Evolutionary conservation across 2,888 invertebrate species (phyloP).

Genomic region (Hypercompe scribonia): DNA sequence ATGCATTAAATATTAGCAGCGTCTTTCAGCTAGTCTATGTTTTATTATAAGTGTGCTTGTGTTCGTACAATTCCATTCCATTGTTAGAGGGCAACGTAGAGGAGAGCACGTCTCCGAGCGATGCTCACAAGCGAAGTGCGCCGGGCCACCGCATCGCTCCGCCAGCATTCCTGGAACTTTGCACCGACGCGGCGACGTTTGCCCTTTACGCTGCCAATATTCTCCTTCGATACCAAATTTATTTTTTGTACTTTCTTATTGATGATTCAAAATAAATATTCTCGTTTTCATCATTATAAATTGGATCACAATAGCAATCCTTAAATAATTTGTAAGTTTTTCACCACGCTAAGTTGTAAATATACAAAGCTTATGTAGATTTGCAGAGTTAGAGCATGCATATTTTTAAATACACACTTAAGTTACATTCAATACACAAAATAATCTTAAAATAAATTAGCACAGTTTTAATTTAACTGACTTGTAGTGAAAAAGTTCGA

Average conservation of each 20-base stretch:
- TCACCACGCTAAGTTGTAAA: neutral
- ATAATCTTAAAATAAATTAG: neutral
- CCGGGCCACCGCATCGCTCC: slow-evolving; percentile 43
- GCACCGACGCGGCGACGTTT: slow-evolving; percentile 57
- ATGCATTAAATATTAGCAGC: slow-evolving; percentile 40
- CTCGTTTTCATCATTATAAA: neutral
- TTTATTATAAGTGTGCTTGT: slow-evolving; percentile 47
- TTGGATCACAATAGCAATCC: neutral
- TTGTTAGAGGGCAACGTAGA: slow-evolving; percentile 51
- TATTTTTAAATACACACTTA: neutral
- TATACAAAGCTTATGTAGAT: neutral
- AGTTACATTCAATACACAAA: neutral
- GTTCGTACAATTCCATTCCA: slow-evolving; percentile 62
- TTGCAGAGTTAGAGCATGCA: neutral
- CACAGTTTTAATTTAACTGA: too few species aligned
- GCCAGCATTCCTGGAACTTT: slow-evolving; percentile 63
- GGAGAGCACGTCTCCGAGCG: slow-evolving; percentile 32
- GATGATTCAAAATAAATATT: too few species aligned
- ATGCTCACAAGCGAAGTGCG: slow-evolving; percentile 26
- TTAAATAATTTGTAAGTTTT: neutral
- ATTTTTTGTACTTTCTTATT: slow-evolving; percentile 3
- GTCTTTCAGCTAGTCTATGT: slow-evolving; percentile 28
- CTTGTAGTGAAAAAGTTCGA: neutral
- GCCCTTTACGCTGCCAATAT: slow-evolving; percentile 59
- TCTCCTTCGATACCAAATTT: slow-evolving; percentile 37